Conservation (phyloP, 2,113 vertebrate species). For the Puffinus mauretanicus region DNA sequence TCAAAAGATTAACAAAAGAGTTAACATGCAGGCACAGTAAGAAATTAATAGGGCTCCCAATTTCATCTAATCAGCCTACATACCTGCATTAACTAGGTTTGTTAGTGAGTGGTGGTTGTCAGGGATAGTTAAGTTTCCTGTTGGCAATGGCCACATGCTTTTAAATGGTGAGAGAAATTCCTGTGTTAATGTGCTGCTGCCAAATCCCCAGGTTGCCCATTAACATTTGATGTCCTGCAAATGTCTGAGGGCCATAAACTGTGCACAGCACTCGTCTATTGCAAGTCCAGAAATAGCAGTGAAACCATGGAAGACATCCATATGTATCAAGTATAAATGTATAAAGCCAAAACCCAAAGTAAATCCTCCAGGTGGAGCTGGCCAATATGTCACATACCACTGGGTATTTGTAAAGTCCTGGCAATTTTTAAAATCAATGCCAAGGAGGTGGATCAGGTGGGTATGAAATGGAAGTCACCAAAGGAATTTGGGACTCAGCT, state of each 20-base stretch:
- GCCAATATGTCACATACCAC: not conserved
- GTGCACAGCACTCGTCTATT: accelerated
- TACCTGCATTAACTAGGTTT: not conserved
- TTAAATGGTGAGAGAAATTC: not conserved
- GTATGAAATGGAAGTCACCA: not conserved
- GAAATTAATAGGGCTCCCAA: not conserved
- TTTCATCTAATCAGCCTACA: not conserved
- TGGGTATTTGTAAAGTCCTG: not conserved
- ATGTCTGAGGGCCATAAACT: not conserved
- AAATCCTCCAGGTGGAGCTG: not conserved
- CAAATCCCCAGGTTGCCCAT: not conserved
- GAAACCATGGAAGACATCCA: not conserved
- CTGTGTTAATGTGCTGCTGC: not conserved
- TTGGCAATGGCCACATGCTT: not conserved
- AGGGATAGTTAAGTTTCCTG: not conserved
- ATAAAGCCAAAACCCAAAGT: not conserved
- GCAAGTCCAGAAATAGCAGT: not conserved
- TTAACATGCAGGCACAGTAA: not conserved
- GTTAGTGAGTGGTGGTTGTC: not conserved
- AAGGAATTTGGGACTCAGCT: not conserved
- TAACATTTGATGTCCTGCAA: not conserved
- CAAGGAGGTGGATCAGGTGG: not conserved
- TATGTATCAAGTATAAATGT: not conserved
- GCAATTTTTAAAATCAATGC: not conserved
- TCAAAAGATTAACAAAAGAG: not conserved